Base-by-base conservation (phyloP, 2,797 vertebrate genomes). In the Pagetopsis macropterus region DNA sequence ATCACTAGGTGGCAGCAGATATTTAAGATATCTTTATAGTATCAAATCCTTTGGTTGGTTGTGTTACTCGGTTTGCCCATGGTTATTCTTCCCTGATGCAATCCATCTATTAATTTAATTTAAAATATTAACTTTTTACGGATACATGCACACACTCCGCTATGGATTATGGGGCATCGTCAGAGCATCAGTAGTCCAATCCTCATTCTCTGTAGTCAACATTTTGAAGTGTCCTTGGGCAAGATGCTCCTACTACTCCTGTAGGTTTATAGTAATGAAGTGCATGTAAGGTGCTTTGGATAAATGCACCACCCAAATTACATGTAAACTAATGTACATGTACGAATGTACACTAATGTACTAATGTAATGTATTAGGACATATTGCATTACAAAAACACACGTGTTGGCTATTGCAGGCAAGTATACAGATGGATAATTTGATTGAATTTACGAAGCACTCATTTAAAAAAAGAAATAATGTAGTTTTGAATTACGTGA, bases 1-100 rank as follows among this genome's bases (percentile, higher is more conserved):
- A 62, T 58, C 91, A 5, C 72, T 85, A 90, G 92, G 54, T 89
- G 91, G 89, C 86, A 90, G 92, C 88, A 93, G 54, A 87, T 83
- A 72, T 57, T 64, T n/a, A 50, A 46, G 4, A 49, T 73, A 15
- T 27, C 16, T 58, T 74, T 49, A 40, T 4, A 63, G 11, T 33
- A 4, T 0, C 23, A 27, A 27, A 15, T 45, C 10, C 58, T 2
- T 2, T 4, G 46, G 23, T 27, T 46, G 13, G 1, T 62, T 70
- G 49, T 9, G 3, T 31, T 45, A 16, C 4, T 73, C 1, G 52
- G 12, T 10, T 46, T 33, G 45, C 11, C 33, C 31, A 13, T 55
- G 23, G 9, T 8, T 9, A 40, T 43, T 15, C 9, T 8, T 2
- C 11, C 0, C 44, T 13, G 5, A 21, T 52, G 16, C 1, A 19